These are phyloP conservation scores for Amblyteles armatorius DNA, from an alignment of 2,888 invertebrate genomes.

Conservation along the genomic window DNA sequence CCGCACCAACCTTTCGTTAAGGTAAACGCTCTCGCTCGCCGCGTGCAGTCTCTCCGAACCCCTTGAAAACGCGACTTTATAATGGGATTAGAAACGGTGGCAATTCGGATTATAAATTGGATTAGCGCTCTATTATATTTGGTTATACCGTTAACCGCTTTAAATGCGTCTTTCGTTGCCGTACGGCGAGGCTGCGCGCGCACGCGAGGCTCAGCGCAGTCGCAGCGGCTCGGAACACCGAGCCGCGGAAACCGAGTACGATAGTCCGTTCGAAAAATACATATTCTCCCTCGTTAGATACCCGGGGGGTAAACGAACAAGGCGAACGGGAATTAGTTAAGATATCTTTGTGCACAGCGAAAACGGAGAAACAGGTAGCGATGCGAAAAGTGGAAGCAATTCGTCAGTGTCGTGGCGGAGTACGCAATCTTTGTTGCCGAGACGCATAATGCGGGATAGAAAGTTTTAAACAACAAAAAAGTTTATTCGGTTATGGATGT, in stretches of 20 bases:
- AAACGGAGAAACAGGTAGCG: background rate
- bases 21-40: conserved; percentile 9
- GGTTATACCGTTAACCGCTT: conserved; percentile 73
- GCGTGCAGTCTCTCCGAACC: conserved; percentile 19
- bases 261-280: conserved; percentile 13
- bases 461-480: background rate
- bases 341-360: conserved; percentile 1
- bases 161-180: conserved; percentile 59
- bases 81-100: conserved; percentile 77
- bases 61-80: conserved; percentile 77
- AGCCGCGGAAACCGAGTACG: conserved; percentile 11
- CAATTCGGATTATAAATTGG: conserved; percentile 79
- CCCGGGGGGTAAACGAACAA: background rate
- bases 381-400: conserved; percentile 15
- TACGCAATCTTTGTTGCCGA: background rate
- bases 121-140: conserved; percentile 75
- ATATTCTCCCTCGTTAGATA: background rate
- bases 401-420: conserved; percentile 2
- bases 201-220: conserved; percentile 34
- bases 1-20: conserved; percentile 24
- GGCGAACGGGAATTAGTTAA: conserved; percentile 5
- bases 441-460: background rate
- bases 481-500: background rate
- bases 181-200: conserved; percentile 19
- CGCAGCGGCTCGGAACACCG: background rate